Percentiles rank a stretch among this genome's conserved stretches.
phyloP scores from a whole-genome alignment of 2,888 invertebrate species.

The Galerucella pusilla region DNA sequence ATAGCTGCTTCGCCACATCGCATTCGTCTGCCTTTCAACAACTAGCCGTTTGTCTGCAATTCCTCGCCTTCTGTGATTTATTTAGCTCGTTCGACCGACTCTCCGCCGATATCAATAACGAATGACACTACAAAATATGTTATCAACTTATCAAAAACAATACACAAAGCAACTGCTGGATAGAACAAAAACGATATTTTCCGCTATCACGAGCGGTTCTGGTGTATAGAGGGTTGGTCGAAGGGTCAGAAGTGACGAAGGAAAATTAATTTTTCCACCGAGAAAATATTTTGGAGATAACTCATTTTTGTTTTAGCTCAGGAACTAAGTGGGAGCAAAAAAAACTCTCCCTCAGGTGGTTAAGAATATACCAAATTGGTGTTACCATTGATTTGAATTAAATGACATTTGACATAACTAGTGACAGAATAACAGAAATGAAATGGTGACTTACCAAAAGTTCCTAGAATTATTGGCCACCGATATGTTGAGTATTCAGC shows the following conservation, averaged over 20 bases:
- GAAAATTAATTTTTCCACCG: not conserved
- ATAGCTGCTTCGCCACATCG: not conserved
- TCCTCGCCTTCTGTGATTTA: constrained; percentile 10
- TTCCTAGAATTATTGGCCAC: too few species aligned
- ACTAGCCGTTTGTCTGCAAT: not conserved
- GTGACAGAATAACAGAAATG: too few species aligned
- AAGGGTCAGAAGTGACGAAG: not conserved
- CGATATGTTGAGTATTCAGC: too few species aligned
- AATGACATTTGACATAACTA: too few species aligned
- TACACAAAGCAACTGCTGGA: constrained; percentile 9
- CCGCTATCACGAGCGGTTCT: not conserved
- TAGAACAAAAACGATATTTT: constrained; percentile 20
- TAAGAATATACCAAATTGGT: too few species aligned
- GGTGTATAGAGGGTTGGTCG: not conserved
- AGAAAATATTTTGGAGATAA: not conserved
- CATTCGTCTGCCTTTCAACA: constrained; percentile 1
- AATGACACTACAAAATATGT: constrained; percentile 47
- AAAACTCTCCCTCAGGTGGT: too few species aligned
- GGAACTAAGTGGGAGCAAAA: too few species aligned
- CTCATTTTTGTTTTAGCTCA: not conserved
- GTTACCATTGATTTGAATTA: too few species aligned
- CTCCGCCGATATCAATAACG: constrained; percentile 42
- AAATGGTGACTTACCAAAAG: too few species aligned
- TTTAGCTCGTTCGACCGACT: constrained; percentile 39
- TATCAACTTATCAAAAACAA: constrained; percentile 48